A percentile compares a stretch with the other conserved stretches of the same genome.
Conservation (phyloP, 2,113 vertebrate species). For the Ceuthmochares aereus region DNA sequence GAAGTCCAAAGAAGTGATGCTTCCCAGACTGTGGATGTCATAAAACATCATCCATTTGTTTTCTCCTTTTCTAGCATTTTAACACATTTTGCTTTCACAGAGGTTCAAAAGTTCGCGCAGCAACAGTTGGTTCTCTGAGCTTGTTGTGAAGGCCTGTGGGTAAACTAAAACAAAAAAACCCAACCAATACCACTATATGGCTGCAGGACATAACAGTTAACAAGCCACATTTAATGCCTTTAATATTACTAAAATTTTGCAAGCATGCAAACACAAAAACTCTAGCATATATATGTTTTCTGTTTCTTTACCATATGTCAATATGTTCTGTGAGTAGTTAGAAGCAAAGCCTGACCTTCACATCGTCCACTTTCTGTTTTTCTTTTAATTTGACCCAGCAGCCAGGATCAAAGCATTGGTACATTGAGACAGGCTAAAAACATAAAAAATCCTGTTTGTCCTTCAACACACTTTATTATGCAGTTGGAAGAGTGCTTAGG, state of each 20-base stretch:
- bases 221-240: conserved; percentile 5
- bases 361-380: rapidly evolving
- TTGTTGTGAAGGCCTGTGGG: not conserved
- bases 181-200: not conserved
- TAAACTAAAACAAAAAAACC: not conserved
- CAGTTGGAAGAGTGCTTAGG: not conserved
- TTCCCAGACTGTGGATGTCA: conserved; percentile 64
- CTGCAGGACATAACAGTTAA: conserved; percentile 29
- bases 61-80: conserved; percentile 36
- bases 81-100: conserved; percentile 27
- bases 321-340: not conserved
- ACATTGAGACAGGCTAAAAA: not conserved
- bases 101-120: conserved; percentile 51
- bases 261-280: not conserved
- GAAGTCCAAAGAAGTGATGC: conserved; percentile 59
- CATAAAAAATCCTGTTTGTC: not conserved
- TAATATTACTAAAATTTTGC: not conserved
- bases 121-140: conserved; percentile 45
- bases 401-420: not conserved
- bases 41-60: conserved; percentile 50
- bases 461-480: not conserved
- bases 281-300: not conserved
- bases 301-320: not conserved
- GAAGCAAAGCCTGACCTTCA: conserved; percentile 2
- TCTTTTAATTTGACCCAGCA: conserved; percentile 42